Evolutionary conservation across 2,113 vertebrate genomes (phyloP).

Genomic region (Oryzias woworae): DNA sequence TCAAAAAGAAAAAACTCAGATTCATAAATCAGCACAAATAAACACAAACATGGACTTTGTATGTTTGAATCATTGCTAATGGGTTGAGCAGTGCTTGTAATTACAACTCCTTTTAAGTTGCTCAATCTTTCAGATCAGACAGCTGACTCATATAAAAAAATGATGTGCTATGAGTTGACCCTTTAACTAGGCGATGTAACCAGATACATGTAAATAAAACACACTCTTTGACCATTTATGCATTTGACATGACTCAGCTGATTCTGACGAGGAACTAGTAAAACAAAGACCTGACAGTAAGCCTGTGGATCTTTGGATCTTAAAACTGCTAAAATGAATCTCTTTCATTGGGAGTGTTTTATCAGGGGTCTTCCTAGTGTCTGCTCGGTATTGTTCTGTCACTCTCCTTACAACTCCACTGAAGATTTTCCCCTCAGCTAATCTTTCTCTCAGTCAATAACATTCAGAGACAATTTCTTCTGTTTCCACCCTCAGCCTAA

Average conservation of each 20-base stretch:
- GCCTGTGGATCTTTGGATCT: background rate
- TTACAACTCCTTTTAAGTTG: background rate
- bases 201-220: too few relatives aligned
- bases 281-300: background rate
- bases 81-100: background rate
- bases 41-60: slow-evolving; percentile 9
- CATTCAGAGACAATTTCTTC: slow-evolving; percentile 41
- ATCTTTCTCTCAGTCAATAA: slow-evolving; percentile 55
- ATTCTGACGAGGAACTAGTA: background rate
- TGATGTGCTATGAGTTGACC: too few relatives aligned
- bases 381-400: slow-evolving; percentile 22
- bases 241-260: too few relatives aligned
- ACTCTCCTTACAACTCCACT: slow-evolving; percentile 13
- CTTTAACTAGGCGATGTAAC: too few relatives aligned
- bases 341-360: slow-evolving; percentile 11
- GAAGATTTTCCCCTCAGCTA: slow-evolving; percentile 19
- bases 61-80: background rate
- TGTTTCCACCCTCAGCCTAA: slow-evolving; percentile 25
- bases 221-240: too few relatives aligned
- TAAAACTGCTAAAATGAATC: background rate
- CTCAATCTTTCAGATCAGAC: too few relatives aligned
- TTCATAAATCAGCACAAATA: slow-evolving; percentile 15
- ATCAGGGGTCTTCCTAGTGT: slow-evolving; percentile 9
- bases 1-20: slow-evolving; percentile 29
- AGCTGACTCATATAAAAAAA: too few relatives aligned